Base-by-base conservation (phyloP, 2,888 invertebrate species). In the Cordilura impudica region DNA sequence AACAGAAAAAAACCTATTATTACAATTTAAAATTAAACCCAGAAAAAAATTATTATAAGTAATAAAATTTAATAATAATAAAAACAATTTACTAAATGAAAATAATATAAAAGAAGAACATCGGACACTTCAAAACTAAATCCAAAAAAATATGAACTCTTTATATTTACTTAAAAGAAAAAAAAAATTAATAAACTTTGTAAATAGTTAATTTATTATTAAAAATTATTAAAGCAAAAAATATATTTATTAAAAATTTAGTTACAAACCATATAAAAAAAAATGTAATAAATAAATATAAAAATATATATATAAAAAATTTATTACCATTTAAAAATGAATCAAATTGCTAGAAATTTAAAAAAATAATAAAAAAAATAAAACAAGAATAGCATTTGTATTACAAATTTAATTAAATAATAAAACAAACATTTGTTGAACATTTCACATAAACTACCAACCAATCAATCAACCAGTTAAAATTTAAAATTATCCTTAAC, bases 141-240 rank as follows among this genome's bases (percentile, higher is more conserved):
- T 31, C 43, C 26, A 56, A 78, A 58, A 35, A 65, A 29, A 16
- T 29, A 56, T 63, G 39, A 75, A 63, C 29, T 56, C 60, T 76
- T 69, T 66, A 76, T 69, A 66, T 71, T 61, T 70, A 73, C 58
- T 69, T 71, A 45, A 70, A 61, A 8, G 54, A 35, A 69, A 54
- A 43, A 53, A 7, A 16, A 65, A 58, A 61, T 4, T 10, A 65
- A 5, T 65, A 49, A 56, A 77, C 53, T 39, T 54, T 81, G 80
- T 81, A 81, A 73, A 81, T 81, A 77, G 51, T 70, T 73, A 73
- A 77, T 70, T 70, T 67, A 61, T 67, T 43, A 78, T 69, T 23
- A 51, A 69, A 71, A 66, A 47, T 51, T 29, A 77, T 66, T 49
- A 71, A 74, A 70, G 7, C 8, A 53, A 58, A 58, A 43, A 35